phyloP scores from a whole-genome alignment of 2,113 vertebrate genomes.

The Morphnarchus princeps region DNA sequence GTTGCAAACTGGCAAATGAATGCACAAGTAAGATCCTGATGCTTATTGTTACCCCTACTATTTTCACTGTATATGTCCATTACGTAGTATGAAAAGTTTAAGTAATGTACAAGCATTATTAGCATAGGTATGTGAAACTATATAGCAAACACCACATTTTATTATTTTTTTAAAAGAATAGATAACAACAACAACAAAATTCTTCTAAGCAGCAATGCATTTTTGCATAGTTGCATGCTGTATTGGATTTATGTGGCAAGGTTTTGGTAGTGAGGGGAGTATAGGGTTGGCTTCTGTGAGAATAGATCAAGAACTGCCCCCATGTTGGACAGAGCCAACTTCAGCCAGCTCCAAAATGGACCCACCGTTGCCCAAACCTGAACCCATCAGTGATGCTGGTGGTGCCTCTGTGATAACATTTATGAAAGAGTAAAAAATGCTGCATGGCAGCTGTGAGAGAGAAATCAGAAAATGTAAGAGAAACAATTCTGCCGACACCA shows the following conservation, averaged over 20 bases:
- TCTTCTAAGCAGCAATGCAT: neutral
- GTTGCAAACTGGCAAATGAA: constrained; percentile 55
- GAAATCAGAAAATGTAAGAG: neutral
- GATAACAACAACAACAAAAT: neutral
- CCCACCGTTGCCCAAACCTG: accelerated
- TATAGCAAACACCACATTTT: neutral
- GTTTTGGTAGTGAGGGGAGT: neutral
- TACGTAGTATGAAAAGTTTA: neutral
- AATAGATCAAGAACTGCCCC: neutral
- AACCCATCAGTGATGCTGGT: neutral
- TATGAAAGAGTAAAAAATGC: neutral
- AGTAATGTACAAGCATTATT: neutral
- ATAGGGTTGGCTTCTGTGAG: neutral
- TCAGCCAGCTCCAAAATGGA: neutral
- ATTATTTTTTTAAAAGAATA: neutral
- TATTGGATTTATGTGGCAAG: neutral
- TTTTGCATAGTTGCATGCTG: neutral
- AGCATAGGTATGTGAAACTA: neutral
- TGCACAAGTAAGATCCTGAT: constrained; percentile 10
- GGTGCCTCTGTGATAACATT: neutral
- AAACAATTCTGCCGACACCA: neutral
- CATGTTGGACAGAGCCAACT: neutral
- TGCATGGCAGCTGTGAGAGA: neutral
- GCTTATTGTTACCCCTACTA: neutral
- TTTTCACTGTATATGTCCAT: constrained; percentile 14